Evolutionary conservation across 2,113 vertebrate species (phyloP).

Genomic region (Erpornis zantholeuca): DNA sequence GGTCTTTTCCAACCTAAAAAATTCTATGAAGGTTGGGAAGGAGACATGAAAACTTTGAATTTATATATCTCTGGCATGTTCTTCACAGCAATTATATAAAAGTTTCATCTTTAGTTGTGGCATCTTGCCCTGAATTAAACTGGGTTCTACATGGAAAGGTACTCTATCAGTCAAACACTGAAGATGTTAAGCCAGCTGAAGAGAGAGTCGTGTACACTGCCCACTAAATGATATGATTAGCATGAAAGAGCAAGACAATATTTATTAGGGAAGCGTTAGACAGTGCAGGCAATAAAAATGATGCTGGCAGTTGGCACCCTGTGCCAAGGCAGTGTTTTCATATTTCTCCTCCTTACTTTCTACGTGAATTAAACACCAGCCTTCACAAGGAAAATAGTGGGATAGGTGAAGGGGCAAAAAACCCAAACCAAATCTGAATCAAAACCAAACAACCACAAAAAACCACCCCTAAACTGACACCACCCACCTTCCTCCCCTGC

Average conservation of each 20-base stretch:
- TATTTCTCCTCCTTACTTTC: background rate
- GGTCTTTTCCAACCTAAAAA: background rate
- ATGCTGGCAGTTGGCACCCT: background rate
- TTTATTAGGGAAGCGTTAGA: background rate
- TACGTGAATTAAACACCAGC: background rate
- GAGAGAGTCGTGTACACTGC: background rate
- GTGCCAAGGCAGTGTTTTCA: background rate
- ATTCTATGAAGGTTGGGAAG: background rate
- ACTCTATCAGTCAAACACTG: background rate
- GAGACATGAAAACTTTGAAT: background rate
- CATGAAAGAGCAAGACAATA: background rate
- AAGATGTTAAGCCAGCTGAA: background rate
- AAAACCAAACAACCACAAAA: background rate
- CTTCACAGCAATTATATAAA: background rate
- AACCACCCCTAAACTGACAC: background rate
- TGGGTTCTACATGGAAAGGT: background rate
- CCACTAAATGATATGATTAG: background rate
- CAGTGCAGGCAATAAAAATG: background rate
- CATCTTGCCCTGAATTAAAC: background rate
- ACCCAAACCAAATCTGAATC: background rate
- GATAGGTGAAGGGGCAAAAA: background rate
- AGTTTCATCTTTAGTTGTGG: background rate
- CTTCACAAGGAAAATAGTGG: background rate
- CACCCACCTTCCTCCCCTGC: rapidly evolving
- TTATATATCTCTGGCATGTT: background rate